Conservation (phyloP, 2,113 vertebrate species). For the Aramus guarauna region DNA sequence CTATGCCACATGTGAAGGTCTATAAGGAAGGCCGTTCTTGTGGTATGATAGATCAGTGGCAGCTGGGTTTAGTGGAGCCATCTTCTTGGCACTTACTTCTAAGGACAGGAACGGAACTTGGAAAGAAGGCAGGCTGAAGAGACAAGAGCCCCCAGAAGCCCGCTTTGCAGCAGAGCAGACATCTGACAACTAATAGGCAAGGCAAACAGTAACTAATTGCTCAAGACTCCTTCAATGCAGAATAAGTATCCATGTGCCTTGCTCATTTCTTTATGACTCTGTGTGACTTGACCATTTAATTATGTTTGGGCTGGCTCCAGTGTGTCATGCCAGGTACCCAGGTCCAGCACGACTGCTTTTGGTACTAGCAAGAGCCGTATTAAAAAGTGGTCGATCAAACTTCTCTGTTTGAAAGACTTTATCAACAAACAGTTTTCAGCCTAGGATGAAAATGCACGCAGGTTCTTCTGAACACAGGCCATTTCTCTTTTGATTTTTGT, state of each 20-base stretch:
- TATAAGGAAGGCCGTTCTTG: neutral
- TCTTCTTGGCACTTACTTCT: neutral
- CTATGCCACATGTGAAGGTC: rapidly evolving
- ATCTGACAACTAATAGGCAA: neutral
- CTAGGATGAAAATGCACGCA: neutral
- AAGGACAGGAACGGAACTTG: neutral
- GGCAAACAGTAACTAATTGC: neutral
- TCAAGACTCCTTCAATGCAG: neutral
- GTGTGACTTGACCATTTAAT: neutral
- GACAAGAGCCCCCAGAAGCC: neutral
- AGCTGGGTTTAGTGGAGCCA: neutral
- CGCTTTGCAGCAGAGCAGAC: neutral
- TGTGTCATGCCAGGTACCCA: neutral
- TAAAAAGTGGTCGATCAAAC: neutral
- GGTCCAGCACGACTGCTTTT: neutral
- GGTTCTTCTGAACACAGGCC: neutral
- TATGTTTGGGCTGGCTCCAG: neutral
- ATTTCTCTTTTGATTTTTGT: neutral
- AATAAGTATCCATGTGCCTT: neutral
- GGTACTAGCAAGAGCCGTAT: neutral
- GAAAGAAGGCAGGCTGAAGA: neutral
- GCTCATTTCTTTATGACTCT: neutral
- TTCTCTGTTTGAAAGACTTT: neutral
- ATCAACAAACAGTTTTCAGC: neutral
- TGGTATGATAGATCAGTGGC: neutral